Conservation (phyloP, 2,113 vertebrate species). For the Barnardius zonarius region DNA sequence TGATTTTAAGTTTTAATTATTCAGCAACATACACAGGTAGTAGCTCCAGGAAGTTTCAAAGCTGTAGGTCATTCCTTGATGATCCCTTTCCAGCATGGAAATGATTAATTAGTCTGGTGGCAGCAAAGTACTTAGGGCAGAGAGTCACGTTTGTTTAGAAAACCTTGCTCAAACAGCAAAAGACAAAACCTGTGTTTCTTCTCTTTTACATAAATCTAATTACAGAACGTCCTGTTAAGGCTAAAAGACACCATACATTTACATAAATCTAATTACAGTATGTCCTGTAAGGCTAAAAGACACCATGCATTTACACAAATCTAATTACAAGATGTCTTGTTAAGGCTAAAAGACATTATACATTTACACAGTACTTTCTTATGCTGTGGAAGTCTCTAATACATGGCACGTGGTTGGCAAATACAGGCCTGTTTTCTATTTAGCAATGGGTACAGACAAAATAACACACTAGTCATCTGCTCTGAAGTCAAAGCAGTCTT, state of each 20-base stretch:
- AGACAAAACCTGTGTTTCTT: constrained; percentile 40
- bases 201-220: constrained; percentile 65
- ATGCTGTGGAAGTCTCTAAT: neutral
- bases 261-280: constrained; percentile 59
- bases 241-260: constrained; percentile 45
- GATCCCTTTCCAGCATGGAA: constrained; percentile 52
- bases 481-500: neutral
- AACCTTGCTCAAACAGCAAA: constrained; percentile 47
- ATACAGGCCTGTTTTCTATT: neutral
- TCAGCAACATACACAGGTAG: neutral
- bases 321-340: constrained; percentile 42
- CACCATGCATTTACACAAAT: constrained; percentile 53
- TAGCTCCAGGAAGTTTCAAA: constrained; percentile 33
- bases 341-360: constrained; percentile 28
- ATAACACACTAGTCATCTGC: neutral
- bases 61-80: constrained; percentile 54
- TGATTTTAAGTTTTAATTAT: constrained; percentile 59
- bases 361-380: neutral
- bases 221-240: constrained; percentile 41
- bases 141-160: constrained; percentile 56
- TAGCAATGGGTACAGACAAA: neutral
- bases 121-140: constrained; percentile 21
- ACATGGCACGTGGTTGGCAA: neutral
- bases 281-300: constrained; percentile 40
- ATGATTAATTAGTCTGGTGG: constrained; percentile 71